Percentiles rank a stretch among this genome's conserved stretches.
Evolutionary conservation across 2,113 vertebrate genomes (phyloP).

Genomic region (Calidris pugnax): DNA sequence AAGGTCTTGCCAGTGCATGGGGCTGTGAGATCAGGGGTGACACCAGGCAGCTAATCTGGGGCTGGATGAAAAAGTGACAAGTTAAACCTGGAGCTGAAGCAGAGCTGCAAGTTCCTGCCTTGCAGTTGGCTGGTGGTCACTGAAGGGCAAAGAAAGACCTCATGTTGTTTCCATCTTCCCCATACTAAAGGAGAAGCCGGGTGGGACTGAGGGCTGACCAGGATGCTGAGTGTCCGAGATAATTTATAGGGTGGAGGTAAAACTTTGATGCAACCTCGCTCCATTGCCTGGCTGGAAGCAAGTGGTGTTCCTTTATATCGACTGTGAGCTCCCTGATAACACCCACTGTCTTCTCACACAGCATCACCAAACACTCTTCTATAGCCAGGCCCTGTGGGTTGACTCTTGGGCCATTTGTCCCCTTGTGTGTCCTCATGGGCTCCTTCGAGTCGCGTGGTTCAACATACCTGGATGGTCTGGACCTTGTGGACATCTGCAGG

Average conservation of each 20-base stretch:
- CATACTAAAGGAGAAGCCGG: not conserved
- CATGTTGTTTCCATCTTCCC: not conserved
- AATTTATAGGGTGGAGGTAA: not conserved
- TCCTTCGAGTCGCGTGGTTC: not conserved
- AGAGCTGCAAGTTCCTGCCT: not conserved
- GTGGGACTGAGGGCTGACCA: not conserved
- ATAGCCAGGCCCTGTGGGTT: not conserved
- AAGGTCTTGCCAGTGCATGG: not conserved
- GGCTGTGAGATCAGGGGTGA: not conserved
- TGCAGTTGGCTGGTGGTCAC: not conserved
- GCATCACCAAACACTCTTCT: not conserved
- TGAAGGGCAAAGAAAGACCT: not conserved
- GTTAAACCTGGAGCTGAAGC: not conserved
- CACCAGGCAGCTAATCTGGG: not conserved
- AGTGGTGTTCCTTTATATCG: not conserved
- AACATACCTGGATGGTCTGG: conserved; percentile 30
- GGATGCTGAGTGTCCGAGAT: not conserved
- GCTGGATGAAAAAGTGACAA: not conserved
- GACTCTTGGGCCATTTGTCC: not conserved
- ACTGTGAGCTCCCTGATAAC: not conserved
- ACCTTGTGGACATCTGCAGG: not conserved
- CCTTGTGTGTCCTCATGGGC: accelerated
- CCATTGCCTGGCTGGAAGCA: not conserved
- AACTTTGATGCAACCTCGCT: not conserved
- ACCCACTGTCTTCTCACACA: not conserved